Evolutionary conservation across 2,888 invertebrate species (phyloP).

Genomic region (Rotaria macrura): DNA sequence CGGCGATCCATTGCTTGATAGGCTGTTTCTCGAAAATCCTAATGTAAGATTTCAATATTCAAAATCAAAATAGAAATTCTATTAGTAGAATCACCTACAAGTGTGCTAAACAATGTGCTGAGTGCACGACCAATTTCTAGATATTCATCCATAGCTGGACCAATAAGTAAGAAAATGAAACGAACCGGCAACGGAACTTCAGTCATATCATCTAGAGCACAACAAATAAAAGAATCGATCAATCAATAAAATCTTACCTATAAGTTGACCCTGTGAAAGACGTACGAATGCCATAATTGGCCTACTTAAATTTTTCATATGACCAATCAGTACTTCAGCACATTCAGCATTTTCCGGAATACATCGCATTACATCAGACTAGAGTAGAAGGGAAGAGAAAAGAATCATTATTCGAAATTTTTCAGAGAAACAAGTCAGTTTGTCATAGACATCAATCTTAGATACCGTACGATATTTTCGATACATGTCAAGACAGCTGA

Average conservation of each 20-base stretch:
- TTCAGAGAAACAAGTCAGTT: too few species aligned
- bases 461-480: too few species aligned
- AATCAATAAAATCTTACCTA: neutral
- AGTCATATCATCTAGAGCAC: slow-evolving; percentile 42
- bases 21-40: slow-evolving; percentile 28
- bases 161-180: slow-evolving; percentile 80
- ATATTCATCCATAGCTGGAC: slow-evolving; percentile 65
- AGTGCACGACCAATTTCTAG: slow-evolving; percentile 90
- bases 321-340: slow-evolving; percentile 26
- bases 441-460: too few species aligned
- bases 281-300: slow-evolving; percentile 36
- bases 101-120: slow-evolving; percentile 86
- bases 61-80: neutral
- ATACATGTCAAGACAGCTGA: too few species aligned
- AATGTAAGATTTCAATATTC: neutral
- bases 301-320: slow-evolving; percentile 19
- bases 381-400: too few species aligned
- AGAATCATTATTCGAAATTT: too few species aligned
- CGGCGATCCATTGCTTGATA: slow-evolving; percentile 32
- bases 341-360: slow-evolving; percentile 28
- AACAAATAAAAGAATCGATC: neutral
- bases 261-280: slow-evolving; percentile 40
- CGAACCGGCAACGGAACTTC: slow-evolving; percentile 70
- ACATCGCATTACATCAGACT: slow-evolving; percentile 20
- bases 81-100: slow-evolving; percentile 48